phyloP scores from a whole-genome alignment of 2,113 vertebrate genomes.

The Echinops telfairi region DNA sequence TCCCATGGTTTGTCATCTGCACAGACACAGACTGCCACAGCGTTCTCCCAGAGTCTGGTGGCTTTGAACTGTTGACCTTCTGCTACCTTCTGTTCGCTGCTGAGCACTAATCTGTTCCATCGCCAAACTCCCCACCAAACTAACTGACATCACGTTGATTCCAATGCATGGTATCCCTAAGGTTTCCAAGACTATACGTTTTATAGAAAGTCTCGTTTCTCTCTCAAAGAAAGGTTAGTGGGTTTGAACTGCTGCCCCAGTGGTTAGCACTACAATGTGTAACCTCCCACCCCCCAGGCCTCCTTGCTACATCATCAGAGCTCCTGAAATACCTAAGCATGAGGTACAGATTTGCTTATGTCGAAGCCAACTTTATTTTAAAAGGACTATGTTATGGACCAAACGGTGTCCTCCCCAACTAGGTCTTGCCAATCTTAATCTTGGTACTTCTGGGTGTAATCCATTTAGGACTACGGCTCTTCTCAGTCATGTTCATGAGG shows the following conservation, averaged over 20 bases:
- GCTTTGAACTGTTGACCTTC: too few relatives aligned
- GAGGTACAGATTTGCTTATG: neutral
- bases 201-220: neutral
- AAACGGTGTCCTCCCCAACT: neutral
- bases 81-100: too few relatives aligned
- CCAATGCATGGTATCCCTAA: neutral
- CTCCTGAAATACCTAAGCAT: neutral
- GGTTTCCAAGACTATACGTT: neutral
- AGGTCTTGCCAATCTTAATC: neutral
- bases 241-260: neutral
- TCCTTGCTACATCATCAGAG: neutral
- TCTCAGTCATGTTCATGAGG: neutral
- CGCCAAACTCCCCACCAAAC: too few relatives aligned
- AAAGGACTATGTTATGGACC: neutral
- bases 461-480: neutral
- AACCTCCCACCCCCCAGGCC: neutral
- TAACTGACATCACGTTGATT: neutral
- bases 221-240: neutral
- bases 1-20: too few relatives aligned
- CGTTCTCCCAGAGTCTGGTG: too few relatives aligned
- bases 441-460: neutral
- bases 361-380: constrained; percentile 28
- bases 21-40: too few relatives aligned
- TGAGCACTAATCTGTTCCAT: too few relatives aligned
- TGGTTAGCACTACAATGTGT: neutral